Evolutionary conservation across 2,797 vertebrate genomes (phyloP), one percentile per base, ranked within the genome.

Genomic region (Gobio occitaniae): DNA sequence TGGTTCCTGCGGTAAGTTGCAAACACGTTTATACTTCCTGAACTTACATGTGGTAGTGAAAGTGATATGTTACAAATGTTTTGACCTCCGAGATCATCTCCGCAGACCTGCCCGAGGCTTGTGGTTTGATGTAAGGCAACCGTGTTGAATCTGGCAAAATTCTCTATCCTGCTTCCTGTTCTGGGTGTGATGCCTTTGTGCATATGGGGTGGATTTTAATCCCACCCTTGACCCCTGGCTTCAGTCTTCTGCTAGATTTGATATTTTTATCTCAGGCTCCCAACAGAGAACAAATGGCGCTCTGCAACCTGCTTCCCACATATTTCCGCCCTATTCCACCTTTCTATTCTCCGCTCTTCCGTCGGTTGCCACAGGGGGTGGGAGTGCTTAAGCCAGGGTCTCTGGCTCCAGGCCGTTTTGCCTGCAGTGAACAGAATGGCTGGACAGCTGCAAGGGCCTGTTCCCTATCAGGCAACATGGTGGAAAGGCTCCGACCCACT

Each of bases 1-100:
- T 96, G 47, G 95, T 96, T 86, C 96, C 96, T 36, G 95, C 96
- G 84, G 96, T 96, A 89, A 96, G 96, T 95, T 91, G 41, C 17
- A 21, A 38, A 61, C 15, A 38, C 6, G 3, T 83, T 66, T 66
- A 17, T 52, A 38, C 19, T 74, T 63, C 8, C 12, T 3, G 2
- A n/a, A 19, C 3, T 1, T 15, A 29, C 48, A n/a, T 44, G 59
- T 68, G 71, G 36, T 41, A 17, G 25, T 41, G 32, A 54, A 59
- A 66, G 47, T 56, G 19, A 54, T 47, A 32, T 36, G 16, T 9
- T 61, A 13, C 36, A 50, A 78, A 54, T 68, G 48, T 68, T 77
- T 76, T 77, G 74, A 78, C 74, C 74, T 47, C 21, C 7, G 63
- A 83, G 47, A 59, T 44, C 25, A 13, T 50, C 50, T 38, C 32